Percentiles rank a stretch among this genome's conserved stretches.
phyloP scores from a whole-genome alignment of 2,797 vertebrate genomes.

The Parauchenoglanis punctatus region DNA sequence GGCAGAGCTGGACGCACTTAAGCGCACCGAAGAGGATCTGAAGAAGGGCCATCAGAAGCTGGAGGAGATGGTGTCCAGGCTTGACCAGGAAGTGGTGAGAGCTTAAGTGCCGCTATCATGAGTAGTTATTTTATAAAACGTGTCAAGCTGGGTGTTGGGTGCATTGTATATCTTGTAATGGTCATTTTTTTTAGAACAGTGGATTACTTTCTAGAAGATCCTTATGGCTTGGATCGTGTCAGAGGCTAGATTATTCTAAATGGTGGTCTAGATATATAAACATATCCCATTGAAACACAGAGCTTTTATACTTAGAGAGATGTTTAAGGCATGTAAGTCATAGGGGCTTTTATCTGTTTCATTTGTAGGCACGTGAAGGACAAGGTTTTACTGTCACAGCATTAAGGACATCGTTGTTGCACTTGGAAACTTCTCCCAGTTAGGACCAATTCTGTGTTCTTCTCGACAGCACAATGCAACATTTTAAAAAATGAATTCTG shows the following conservation, averaged over 20 bases:
- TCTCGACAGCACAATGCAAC: neutral
- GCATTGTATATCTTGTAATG: neutral
- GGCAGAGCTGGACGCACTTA: slow-evolving; percentile 94
- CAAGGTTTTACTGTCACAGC: neutral
- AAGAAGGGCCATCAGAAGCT: slow-evolving; percentile 98
- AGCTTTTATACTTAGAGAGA: too few species aligned
- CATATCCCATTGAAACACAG: neutral
- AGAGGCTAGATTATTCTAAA: neutral
- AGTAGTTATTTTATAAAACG: neutral
- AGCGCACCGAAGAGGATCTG: slow-evolving; percentile 95
- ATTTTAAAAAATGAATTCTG: neutral
- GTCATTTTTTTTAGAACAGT: neutral
- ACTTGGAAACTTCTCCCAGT: too few species aligned
- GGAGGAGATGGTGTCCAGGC: slow-evolving; percentile 94
- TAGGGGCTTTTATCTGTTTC: neutral
- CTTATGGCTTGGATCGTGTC: neutral
- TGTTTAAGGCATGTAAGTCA: neutral
- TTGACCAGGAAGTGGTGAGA: slow-evolving; percentile 98
- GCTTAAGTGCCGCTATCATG: neutral
- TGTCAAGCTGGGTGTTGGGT: neutral
- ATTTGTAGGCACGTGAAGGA: neutral
- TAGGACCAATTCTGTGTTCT: neutral
- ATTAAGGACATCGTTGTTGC: neutral
- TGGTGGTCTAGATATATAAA: neutral
- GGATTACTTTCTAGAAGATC: neutral